Base-by-base conservation (phyloP, 2,797 vertebrate species). In the Eleutherodactylus coqui region DNA sequence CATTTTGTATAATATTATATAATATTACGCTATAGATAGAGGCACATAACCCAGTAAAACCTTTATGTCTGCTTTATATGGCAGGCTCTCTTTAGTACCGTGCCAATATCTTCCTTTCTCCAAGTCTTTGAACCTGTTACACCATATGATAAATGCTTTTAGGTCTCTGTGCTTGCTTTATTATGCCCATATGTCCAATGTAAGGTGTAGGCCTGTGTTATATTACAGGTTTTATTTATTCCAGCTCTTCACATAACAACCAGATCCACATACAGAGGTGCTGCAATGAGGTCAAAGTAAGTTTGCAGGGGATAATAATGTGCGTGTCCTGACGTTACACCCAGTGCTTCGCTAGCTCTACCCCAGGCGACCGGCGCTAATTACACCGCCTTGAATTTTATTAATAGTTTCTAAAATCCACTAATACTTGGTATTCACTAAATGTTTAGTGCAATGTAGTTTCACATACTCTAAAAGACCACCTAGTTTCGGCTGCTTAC, bases 41-140 rank as follows among this genome's bases (percentile, higher is more conserved):
- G 62, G 62, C 27, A 27, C 55, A 11, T 29, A 13, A 16, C 29
- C 29, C 62, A 17, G 34, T 38, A 38, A 69, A 3, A 41, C n/a
- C 36, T 70, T 10, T n/a, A 21, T 21, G 9, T 41, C 8, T 77
- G 49, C 17, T 53, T 77, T 72, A 55, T 36, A 43, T 24, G 45
- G 36, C 29, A 16, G 79, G 19, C 36, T 67, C 32, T 51, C 62
- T 81, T 69, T 69, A 47, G 60, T 34, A 36, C 32, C 3, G 5
- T 21, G 60, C 79, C 60, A 69, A 51, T 36, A 34, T 8, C 19
- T 34, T 69, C 43, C 45, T 6, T 77, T 81, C 60, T 34, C 79
- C 45, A 77, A 55, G 79, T 82, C 79, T 82, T 82, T 82, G 64
- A 82, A 70, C 64, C 34, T 72, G 32, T 51, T 82, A 36, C n/a